Base-by-base conservation (phyloP, 2,113 vertebrate species). In the Passer montanus region DNA sequence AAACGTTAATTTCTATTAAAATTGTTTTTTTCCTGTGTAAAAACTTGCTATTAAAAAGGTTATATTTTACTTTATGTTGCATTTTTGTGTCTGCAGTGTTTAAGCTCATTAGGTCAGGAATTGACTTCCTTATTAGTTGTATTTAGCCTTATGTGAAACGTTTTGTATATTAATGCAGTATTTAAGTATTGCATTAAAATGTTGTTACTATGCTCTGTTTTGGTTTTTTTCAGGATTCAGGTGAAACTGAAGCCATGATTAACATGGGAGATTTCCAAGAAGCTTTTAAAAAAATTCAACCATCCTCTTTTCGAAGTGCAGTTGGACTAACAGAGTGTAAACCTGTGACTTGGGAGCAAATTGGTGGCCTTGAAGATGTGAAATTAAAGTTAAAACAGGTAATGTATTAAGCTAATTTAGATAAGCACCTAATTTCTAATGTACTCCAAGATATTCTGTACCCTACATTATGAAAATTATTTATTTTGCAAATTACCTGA, bases 311-410 rank as follows among this genome's bases (percentile, higher is more conserved):
- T 77, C 98, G 99, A 91, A 98, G 98, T 96, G 98, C 98, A 24
- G 33, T 99, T 87, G 99, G 99, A 41, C 92, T 98, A 83, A 98
- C 96, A 1, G 99, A 99, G 35, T 97, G 98, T 55, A 98, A 97
- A 70, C 98, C 98, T 7, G 67, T 99, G 78, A 81, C 89, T 23
- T 99, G 99, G 99, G 99, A 99, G 30, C 98, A 99, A 88, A 99
- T 99, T 60, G 99, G 99, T 84, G 99, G 99, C n/a, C 98, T 99
- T 56, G 98, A 99, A 58, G 98, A 99, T 43, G 98, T 99, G 69
- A 99, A 99, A 95, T 93, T 98, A 56, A 99, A 98, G 97, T 97
- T 99, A 76, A 98, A 97, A 97, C 99, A 99, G 99, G 99, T 99
- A 94, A 69, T 1, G 2, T 6, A 19, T 44, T 75, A 56, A 60